Percentiles rank a stretch among this genome's conserved stretches.
phyloP scores from a whole-genome alignment of 2,797 vertebrate genomes.

The Apogon hyalosoma region DNA sequence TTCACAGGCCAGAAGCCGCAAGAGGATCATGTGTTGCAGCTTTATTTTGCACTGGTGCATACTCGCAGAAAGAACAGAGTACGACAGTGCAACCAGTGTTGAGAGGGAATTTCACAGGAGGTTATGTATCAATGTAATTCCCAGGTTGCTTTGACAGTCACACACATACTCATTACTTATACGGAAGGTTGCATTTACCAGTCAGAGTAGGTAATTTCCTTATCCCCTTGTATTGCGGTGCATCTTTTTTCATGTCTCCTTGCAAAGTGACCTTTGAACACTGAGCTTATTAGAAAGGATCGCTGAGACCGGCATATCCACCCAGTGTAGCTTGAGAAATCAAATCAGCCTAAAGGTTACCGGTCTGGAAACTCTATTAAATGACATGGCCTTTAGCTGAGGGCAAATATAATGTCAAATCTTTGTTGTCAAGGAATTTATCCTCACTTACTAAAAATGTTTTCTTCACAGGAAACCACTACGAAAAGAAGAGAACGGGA shows the following conservation, averaged over 20 bases:
- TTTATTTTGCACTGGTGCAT: conserved; percentile 58
- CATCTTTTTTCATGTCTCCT: conserved; percentile 64
- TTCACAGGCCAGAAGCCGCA: conserved; percentile 71
- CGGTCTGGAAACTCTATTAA: conserved; percentile 62
- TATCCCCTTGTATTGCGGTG: conserved; percentile 60
- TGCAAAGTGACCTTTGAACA: conserved; percentile 79
- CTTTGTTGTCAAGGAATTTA: conserved; percentile 31
- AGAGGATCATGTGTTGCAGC: conserved; percentile 62
- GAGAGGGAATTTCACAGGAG: conserved; percentile 50
- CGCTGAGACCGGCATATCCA: conserved; percentile 57
- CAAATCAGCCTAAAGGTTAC: conserved; percentile 74
- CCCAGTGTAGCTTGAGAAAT: conserved; percentile 65
- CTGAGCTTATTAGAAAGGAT: conserved; percentile 75
- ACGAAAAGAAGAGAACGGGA: conserved; percentile 95
- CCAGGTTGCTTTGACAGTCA: conserved; percentile 64
- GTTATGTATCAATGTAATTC: conserved; percentile 60
- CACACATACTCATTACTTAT: conserved; percentile 66
- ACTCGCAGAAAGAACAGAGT: conserved; percentile 35
- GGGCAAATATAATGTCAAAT: conserved; percentile 22
- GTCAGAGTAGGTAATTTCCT: conserved; percentile 68
- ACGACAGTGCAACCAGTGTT: conserved; percentile 25
- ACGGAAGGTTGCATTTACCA: conserved; percentile 57
- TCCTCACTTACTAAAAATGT: conserved; percentile 55
- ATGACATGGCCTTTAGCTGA: conserved; percentile 60
- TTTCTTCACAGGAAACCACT: conserved; percentile 92